Evolutionary conservation across 2,113 vertebrate genomes (phyloP), one percentile per base, ranked within the genome.

Genomic region (Tachycineta bicolor): DNA sequence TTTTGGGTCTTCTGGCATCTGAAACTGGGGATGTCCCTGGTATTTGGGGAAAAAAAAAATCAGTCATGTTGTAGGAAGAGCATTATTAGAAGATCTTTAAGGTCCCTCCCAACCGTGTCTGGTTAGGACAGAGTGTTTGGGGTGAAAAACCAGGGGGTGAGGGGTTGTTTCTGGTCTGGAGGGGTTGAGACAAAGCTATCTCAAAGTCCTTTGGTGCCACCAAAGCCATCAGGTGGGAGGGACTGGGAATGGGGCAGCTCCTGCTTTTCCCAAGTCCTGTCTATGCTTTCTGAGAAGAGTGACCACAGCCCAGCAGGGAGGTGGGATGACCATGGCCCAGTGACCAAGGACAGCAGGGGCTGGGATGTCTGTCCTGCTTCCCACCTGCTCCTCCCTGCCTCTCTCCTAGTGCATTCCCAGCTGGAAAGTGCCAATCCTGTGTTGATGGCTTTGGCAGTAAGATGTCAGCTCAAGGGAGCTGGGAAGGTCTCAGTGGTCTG

Each of bases 391-490:
- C 28, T n/a, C 41, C 33, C 41, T 50, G n/a, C 65, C 25, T 23
- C 56, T 39, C 22, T 52, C 11, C 50, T 14, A 46, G 6, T 23
- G 23, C 22, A 0, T 15, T 87, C 46, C 12, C 39, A 17, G 26
- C 79, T 81, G 46, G 8, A 23, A 15, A 3, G 3, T 11, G 6
- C 18, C 24, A 9, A 0, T 28, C 4, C 52, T 11, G 60, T 33
- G 29, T 24, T 34, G 6, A 43, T 74, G 76, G 10, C 70, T 88
- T n/a, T 2, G 6, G 9, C 56, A n/a, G n/a, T 2, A 1, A 8
- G 33, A 1, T 6, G 19, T 3, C n/a, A 55, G 1, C 31, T 21
- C 0, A 2, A 24, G 37, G 47, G 58, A 12, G 41, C 58, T 0
- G 2, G 9, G 70, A 10, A 67, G 82, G 47, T 5, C 39, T 24